Percentiles rank a stretch among this genome's conserved stretches.
Conservation (phyloP, 2,113 vertebrate species). For the Ginglymostoma cirratum region DNA sequence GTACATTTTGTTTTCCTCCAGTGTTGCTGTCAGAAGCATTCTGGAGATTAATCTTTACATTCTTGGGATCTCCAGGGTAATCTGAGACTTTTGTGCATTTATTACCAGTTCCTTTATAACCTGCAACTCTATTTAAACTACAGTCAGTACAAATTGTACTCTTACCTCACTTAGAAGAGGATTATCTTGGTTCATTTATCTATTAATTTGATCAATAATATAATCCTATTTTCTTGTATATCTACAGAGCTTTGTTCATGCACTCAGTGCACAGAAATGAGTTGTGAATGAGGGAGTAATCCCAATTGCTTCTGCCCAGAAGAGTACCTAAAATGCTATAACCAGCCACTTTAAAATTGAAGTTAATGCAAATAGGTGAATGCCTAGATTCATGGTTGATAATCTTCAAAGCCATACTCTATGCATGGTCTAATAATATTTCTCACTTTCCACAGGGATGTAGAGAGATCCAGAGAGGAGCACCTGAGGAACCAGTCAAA, state of each 20-base stretch:
- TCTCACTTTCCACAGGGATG: constrained; percentile 2
- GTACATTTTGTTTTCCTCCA: no score
- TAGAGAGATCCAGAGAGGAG: background rate
- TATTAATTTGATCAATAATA: background rate
- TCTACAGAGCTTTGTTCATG: background rate
- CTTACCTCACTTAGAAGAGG: background rate
- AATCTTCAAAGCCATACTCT: background rate
- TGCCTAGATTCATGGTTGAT: background rate
- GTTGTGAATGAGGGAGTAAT: background rate
- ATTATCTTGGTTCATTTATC: background rate
- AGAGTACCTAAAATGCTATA: background rate
- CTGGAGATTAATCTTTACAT: background rate
- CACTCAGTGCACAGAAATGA: background rate
- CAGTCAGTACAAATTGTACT: background rate
- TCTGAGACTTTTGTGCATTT: background rate
- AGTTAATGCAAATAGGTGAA: background rate
- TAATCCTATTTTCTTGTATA: background rate
- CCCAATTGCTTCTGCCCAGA: background rate
- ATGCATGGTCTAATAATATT: background rate
- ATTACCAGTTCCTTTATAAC: background rate
- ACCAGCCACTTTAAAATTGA: background rate
- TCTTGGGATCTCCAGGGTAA: background rate
- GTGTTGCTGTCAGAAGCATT: background rate
- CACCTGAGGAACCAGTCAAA: constrained; percentile 42
- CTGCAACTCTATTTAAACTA: background rate